Evolutionary conservation across 2,113 vertebrate genomes (phyloP).

Genomic region (Paraplagusia blochii): DNA sequence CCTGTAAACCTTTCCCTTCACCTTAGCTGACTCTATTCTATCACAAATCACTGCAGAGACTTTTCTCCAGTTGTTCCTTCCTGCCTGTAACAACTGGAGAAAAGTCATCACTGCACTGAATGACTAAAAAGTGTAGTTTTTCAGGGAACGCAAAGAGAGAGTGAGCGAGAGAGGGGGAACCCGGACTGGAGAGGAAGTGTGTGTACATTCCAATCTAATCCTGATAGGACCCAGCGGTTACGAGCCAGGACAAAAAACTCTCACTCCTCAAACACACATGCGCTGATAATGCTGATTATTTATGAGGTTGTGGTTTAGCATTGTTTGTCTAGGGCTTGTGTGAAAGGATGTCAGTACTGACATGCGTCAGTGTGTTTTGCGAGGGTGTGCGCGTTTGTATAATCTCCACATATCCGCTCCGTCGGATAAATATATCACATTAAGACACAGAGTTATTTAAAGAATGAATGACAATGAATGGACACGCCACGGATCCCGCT

Average conservation of each 20-base stretch:
- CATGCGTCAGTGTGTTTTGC: slow-evolving; percentile 18
- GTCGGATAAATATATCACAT: slow-evolving; percentile 23
- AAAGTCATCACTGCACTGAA: too few species aligned
- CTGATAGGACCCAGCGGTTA: slow-evolving; percentile 46
- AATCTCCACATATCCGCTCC: slow-evolving; percentile 11
- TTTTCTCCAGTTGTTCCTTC: too few species aligned
- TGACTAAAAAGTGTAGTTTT: neutral
- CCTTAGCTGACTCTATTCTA: too few species aligned
- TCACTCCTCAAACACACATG: slow-evolving; percentile 9
- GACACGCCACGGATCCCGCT: neutral
- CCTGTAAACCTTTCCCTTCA: too few species aligned
- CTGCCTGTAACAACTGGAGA: too few species aligned
- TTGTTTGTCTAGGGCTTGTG: slow-evolving; percentile 59
- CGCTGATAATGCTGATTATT: slow-evolving; percentile 41
- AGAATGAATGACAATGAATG: slow-evolving; percentile 35
- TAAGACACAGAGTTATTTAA: slow-evolving; percentile 25
- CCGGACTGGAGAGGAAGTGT: slow-evolving; percentile 47
- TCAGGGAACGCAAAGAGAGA: neutral
- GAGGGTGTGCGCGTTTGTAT: slow-evolving; percentile 22
- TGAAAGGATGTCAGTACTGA: slow-evolving; percentile 48
- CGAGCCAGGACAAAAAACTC: slow-evolving; percentile 33
- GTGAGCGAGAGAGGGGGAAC: slow-evolving; percentile 9
- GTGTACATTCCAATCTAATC: slow-evolving; percentile 67
- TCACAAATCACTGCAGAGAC: too few species aligned
- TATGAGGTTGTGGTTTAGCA: slow-evolving; percentile 49